phyloP scores from a whole-genome alignment of 1,140 invertebrate species.

The Sarcophaga bullata region DNA sequence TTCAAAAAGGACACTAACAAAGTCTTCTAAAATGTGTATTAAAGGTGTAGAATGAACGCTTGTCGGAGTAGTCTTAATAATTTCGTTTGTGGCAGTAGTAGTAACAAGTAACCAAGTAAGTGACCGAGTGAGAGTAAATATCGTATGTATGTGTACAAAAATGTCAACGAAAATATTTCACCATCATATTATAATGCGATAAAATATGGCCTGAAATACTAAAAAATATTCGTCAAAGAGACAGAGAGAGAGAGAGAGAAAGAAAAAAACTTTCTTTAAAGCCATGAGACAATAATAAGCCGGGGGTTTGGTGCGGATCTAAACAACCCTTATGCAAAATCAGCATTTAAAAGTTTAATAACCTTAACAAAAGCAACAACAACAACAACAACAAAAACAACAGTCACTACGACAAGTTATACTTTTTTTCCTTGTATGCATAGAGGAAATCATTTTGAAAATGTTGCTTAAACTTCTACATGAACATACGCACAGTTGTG shows the following conservation, averaged over 20 bases:
- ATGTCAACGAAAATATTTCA: slow-evolving; percentile 8
- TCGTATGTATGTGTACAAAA: neutral
- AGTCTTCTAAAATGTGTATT: neutral
- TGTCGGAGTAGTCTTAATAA: too few species aligned
- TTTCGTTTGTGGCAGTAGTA: neutral
- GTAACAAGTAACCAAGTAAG: slow-evolving; percentile 1
- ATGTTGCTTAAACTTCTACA: neutral
- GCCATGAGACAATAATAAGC: neutral
- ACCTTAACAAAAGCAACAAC: neutral
- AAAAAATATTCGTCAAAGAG: neutral
- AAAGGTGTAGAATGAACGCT: neutral
- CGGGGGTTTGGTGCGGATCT: neutral
- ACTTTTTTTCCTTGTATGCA: too few species aligned
- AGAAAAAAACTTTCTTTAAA: neutral
- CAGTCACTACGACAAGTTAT: too few species aligned
- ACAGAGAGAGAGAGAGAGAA: too few species aligned
- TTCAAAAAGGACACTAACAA: neutral
- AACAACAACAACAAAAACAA: slow-evolving; percentile 1
- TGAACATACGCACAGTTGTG: neutral
- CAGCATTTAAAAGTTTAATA: neutral
- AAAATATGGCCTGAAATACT: slow-evolving; percentile 8
- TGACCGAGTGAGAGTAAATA: neutral
- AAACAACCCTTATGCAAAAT: neutral
- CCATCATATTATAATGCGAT: slow-evolving; percentile 10
- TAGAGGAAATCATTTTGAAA: too few species aligned